These are phyloP conservation scores for Enteromius paludinosus DNA, from an alignment of 2,797 vertebrate species.

Conservation along the genomic window DNA sequence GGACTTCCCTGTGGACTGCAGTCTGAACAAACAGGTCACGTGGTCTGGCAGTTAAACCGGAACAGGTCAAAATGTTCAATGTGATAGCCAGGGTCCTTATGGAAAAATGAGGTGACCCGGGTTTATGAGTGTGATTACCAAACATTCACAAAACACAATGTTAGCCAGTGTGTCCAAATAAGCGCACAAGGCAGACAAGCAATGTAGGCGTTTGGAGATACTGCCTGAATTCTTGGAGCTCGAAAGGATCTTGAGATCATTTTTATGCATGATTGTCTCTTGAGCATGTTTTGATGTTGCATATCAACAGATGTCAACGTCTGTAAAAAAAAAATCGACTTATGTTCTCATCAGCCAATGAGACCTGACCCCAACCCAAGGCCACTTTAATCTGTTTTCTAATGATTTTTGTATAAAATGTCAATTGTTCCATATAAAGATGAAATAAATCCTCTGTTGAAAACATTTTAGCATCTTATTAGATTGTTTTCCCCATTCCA, in stretches of 20 bases:
- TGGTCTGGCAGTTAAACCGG: slow-evolving; percentile 35
- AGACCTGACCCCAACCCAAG: slow-evolving; percentile 57
- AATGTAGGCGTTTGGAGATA: slow-evolving; percentile 8
- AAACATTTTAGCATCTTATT: background rate
- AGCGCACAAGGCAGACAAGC: slow-evolving; percentile 8
- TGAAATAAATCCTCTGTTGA: slow-evolving; percentile 68
- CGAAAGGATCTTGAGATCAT: background rate
- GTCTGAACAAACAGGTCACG: slow-evolving; percentile 46
- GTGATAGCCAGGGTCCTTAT: slow-evolving; percentile 22
- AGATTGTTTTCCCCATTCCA: background rate
- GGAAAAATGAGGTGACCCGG: slow-evolving; percentile 9
- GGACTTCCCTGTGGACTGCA: slow-evolving; percentile 31
- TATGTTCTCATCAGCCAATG: slow-evolving; percentile 47
- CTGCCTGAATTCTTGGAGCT: slow-evolving; percentile 13
- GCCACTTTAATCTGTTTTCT: slow-evolving; percentile 73
- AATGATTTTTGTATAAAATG: slow-evolving; percentile 83
- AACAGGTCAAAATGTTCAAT: slow-evolving; percentile 30
- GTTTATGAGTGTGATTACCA: slow-evolving; percentile 29
- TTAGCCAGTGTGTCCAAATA: slow-evolving; percentile 9
- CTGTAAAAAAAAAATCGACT: slow-evolving; percentile 24
- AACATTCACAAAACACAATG: background rate
- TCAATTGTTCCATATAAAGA: slow-evolving; percentile 79
- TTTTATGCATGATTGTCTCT: slow-evolving; percentile 56
- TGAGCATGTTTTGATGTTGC: slow-evolving; percentile 48
- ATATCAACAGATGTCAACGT: slow-evolving; percentile 29